These are phyloP conservation scores for Acromyrmex heyeri DNA, from an alignment of 1,140 invertebrate genomes.

Conservation along the genomic window DNA sequence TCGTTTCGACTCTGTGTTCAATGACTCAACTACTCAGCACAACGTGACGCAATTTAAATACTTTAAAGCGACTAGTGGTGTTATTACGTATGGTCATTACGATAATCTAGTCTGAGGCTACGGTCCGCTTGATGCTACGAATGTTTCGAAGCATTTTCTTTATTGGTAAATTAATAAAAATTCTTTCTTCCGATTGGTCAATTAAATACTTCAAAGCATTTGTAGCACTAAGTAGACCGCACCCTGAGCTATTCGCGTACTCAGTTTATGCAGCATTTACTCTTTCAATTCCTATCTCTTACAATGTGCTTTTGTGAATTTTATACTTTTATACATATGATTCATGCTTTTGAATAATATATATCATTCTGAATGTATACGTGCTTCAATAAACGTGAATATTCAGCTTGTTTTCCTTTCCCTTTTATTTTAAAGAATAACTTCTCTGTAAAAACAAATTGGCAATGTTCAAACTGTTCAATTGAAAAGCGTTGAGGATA, in stretches of 20 bases:
- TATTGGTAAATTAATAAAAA: too few species aligned
- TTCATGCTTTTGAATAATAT: background rate
- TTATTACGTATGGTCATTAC: slow-evolving; percentile 11
- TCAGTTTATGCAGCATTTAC: background rate
- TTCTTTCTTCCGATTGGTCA: too few species aligned
- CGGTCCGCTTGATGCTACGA: too few species aligned
- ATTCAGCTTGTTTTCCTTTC: background rate
- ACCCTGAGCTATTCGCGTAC: background rate
- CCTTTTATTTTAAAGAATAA: slow-evolving; percentile 1
- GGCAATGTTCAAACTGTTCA: slow-evolving; percentile 22
- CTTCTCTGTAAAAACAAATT: slow-evolving; percentile 7
- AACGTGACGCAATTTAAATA: slow-evolving; percentile 11
- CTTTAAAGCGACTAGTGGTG: background rate
- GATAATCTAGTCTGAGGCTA: slow-evolving; percentile 46
- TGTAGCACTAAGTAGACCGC: too few species aligned
- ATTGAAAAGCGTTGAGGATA: slow-evolving; percentile 30
- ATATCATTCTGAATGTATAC: background rate
- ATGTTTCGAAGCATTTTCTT: too few species aligned
- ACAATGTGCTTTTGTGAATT: slow-evolving; percentile 10
- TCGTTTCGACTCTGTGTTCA: background rate
- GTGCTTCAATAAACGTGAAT: slow-evolving; percentile 32
- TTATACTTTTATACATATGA: slow-evolving; percentile 42
- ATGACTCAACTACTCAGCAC: background rate
- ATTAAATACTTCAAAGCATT: too few species aligned
- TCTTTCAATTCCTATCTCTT: slow-evolving; percentile 10